These are phyloP conservation scores for Ypsolopha sequella DNA, from an alignment of 2,888 invertebrate genomes.

Conservation along the genomic window DNA sequence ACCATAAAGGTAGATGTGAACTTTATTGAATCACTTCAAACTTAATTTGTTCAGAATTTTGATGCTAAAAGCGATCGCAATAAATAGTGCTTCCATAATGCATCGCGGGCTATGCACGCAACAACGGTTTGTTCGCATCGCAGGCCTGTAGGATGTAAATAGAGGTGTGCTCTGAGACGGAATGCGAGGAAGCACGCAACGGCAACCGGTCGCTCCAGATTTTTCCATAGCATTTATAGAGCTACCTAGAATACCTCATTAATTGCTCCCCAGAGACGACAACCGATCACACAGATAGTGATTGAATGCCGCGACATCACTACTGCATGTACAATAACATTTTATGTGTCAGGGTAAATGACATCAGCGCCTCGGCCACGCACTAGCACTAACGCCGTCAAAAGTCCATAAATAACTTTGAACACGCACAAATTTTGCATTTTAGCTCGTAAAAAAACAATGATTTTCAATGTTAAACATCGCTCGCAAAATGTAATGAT, in stretches of 20 bases:
- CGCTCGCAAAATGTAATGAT: neutral
- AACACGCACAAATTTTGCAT: neutral
- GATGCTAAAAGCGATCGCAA: too few relatives aligned
- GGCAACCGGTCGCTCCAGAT: neutral
- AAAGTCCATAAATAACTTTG: constrained; percentile 1
- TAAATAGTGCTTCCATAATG: too few relatives aligned
- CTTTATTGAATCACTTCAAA: too few relatives aligned
- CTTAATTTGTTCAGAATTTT: too few relatives aligned
- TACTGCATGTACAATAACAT: neutral
- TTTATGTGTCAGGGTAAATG: constrained; percentile 17
- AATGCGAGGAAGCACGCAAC: neutral
- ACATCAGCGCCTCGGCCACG: constrained; percentile 28
- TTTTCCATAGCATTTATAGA: neutral
- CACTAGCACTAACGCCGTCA: neutral
- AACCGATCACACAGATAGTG: neutral
- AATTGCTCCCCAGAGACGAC: neutral
- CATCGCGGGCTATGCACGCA: too few relatives aligned
- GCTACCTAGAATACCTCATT: neutral
- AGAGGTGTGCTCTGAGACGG: neutral
- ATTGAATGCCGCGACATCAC: neutral
- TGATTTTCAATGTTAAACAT: neutral
- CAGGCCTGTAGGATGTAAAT: neutral
- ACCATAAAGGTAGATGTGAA: too few relatives aligned
- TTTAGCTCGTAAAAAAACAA: neutral
- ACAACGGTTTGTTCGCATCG: too few relatives aligned